Percentiles rank a stretch among this genome's conserved stretches.
Evolutionary conservation across 2,113 vertebrate species (phyloP).

Genomic region (Phylloscopus trochiloides): DNA sequence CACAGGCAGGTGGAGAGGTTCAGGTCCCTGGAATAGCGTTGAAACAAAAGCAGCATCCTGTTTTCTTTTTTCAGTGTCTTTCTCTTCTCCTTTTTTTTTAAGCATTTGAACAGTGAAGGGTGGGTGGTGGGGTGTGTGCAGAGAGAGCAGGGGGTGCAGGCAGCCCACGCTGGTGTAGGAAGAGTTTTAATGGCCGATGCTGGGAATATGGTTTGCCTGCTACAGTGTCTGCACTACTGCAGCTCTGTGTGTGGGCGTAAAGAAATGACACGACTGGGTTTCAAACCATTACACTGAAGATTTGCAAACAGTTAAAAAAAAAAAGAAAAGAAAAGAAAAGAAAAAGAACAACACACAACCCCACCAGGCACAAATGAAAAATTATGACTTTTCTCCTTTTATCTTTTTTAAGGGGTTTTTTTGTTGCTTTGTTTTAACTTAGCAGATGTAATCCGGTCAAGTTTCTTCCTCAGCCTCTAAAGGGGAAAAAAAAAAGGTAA

Average conservation of each 20-base stretch:
- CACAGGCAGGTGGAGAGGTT: constrained; percentile 68
- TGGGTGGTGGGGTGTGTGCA: constrained; percentile 53
- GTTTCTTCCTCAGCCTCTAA: not conserved
- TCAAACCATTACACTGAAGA: constrained; percentile 81
- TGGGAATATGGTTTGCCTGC: constrained; percentile 69
- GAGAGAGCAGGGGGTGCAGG: constrained; percentile 46
- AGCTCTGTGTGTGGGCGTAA: constrained; percentile 82
- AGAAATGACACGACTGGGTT: constrained; percentile 80
- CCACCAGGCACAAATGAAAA: constrained; percentile 61
- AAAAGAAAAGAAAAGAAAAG: constrained; percentile 38
- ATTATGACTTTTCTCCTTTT: constrained; percentile 25
- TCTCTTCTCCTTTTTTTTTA: constrained; percentile 61
- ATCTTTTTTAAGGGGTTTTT: not conserved
- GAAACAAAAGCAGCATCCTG: constrained; percentile 65
- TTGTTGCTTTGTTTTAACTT: not conserved
- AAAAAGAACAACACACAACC: constrained; percentile 49
- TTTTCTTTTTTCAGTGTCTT: constrained; percentile 65
- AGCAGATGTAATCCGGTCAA: not conserved
- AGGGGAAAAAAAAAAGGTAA: not conserved
- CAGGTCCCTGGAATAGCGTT: constrained; percentile 61
- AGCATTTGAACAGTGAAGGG: constrained; percentile 50
- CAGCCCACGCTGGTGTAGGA: constrained; percentile 72
- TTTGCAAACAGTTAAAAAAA: constrained; percentile 81
- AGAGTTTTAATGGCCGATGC: constrained; percentile 77
- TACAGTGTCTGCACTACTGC: constrained; percentile 72